Conservation (phyloP, 2,113 vertebrate genomes). For the Ophiodon elongatus region DNA sequence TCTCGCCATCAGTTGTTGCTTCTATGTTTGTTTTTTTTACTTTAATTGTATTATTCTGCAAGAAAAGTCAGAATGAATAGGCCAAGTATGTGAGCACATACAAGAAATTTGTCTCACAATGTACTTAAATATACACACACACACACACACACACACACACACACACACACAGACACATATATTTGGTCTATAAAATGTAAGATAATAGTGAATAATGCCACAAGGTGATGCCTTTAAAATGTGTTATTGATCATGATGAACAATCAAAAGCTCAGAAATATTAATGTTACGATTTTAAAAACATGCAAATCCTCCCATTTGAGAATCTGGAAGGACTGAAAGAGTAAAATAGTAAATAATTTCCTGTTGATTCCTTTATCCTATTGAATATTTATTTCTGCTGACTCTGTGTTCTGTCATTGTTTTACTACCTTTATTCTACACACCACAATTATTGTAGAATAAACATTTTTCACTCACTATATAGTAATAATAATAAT, state of each 20-base stretch:
- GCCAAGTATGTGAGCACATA: too few species aligned
- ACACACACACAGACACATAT: too few species aligned
- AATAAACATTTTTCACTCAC: neutral
- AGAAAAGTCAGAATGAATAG: neutral
- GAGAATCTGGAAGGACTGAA: neutral
- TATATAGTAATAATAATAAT: neutral
- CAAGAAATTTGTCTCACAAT: too few species aligned
- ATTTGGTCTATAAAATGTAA: neutral
- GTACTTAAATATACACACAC: too few species aligned
- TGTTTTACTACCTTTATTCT: neutral
- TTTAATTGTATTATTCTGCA: neutral
- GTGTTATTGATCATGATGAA: neutral
- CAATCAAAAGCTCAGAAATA: neutral
- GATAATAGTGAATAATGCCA: neutral
- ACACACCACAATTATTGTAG: neutral
- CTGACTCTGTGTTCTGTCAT: neutral
- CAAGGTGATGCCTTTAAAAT: neutral
- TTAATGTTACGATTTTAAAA: neutral
- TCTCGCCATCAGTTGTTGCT: neutral
- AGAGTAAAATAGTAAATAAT: neutral
- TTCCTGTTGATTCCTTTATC: neutral
- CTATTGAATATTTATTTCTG: neutral
- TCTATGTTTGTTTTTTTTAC: neutral
- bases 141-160: too few species aligned
- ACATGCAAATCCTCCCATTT: neutral